Base-by-base conservation (phyloP, 2,797 vertebrate genomes). In the Enteromius viviparus region DNA sequence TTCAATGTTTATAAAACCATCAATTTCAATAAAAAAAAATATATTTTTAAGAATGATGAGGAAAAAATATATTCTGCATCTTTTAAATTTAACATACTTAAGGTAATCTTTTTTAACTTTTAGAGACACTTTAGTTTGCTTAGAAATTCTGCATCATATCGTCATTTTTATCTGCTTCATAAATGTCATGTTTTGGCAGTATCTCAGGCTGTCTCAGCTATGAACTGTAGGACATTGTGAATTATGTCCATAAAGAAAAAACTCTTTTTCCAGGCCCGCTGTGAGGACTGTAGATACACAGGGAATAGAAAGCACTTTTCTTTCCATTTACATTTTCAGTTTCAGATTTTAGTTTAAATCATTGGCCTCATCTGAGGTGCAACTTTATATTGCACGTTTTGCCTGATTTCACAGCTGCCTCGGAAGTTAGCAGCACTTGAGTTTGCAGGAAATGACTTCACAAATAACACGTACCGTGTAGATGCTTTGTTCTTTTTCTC, bases 401-500 rank as follows among this genome's bases (percentile, higher is more conserved):
- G 11, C 14, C 69, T 82, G 9, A 42, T 60, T 69, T 85, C 40
- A 60, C 75, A 85, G 51, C 64, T 65, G 45, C 64, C 40, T 74
- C 64, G 49, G 81, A 76, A 78, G 62, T 78, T 65, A 72, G 68
- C 76, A 21, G 14, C 9, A 37, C 21, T 64, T 6, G 65, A 64
- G 47, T 68, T n/a, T 19, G 58, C 66, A 88, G 87, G 87, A 88
- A 88, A 83, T 88, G 53, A 86, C 80, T 69, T 84, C 40, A 47
- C 37, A 87, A 37, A 68, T 66, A 40, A 34, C 72, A 70, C 80
- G 40, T 64, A 85, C 2, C 51, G 58, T 47, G 19, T 66, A 53
- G 32, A 77, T 64, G 8, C 2, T 37, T 37, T 58, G 51, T 66
- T 45, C 37, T 40, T 55, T 29, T 64, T 64, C 26, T 62, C 11